phyloP scores from a whole-genome alignment of 2,113 vertebrate genomes.

The Fregetta grallaria region DNA sequence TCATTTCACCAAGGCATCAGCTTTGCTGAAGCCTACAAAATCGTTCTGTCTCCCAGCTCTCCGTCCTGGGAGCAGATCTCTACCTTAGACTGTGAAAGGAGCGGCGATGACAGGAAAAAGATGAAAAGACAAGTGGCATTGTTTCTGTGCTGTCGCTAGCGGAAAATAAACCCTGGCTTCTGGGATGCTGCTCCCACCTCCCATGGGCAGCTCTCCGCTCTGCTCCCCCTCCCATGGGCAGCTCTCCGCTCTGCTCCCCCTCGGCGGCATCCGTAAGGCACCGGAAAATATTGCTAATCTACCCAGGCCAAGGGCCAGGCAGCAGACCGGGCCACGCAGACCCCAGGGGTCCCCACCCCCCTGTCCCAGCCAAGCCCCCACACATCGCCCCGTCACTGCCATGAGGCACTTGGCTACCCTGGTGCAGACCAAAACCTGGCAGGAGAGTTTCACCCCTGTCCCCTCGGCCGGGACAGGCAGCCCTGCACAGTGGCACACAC shows the following conservation, averaged over 20 bases:
- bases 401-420: accelerated
- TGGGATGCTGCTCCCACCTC: not conserved
- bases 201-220: not conserved
- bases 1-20: not conserved
- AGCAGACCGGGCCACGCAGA: not conserved
- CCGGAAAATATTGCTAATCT: accelerated
- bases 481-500: accelerated
- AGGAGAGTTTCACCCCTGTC: accelerated
- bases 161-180: not conserved
- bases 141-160: accelerated
- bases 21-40: not conserved
- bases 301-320: not conserved
- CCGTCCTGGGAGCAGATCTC: not conserved
- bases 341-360: not conserved
- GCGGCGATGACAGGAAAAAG: not conserved
- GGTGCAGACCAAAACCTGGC: accelerated
- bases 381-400: accelerated
- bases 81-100: not conserved
- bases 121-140: accelerated
- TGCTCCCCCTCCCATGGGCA: not conserved
- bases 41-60: accelerated
- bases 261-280: accelerated
- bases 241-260: not conserved
- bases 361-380: accelerated
- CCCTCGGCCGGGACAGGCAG: not conserved